Evolutionary conservation across 2,888 invertebrate genomes (phyloP).

Genomic region (Stenotaenia linearis): DNA sequence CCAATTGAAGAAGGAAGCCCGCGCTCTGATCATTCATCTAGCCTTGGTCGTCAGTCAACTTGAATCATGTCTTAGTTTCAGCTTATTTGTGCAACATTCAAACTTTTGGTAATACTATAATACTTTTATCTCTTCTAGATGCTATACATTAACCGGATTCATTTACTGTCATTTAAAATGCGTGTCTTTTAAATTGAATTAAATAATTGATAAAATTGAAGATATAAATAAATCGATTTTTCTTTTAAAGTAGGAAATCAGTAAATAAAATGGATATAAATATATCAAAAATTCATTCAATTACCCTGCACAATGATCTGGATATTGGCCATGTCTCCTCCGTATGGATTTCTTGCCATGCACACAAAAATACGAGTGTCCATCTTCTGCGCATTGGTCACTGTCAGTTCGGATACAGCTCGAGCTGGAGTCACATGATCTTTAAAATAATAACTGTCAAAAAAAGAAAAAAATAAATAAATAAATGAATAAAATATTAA

Average conservation of each 20-base stretch:
- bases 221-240: too few species aligned
- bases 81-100: constrained; percentile 5
- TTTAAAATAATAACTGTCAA: constrained; percentile 31
- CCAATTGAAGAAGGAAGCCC: neutral
- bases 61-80: constrained; percentile 8
- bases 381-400: constrained; percentile 33
- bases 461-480: neutral
- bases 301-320: constrained; percentile 33
- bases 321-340: constrained; percentile 32
- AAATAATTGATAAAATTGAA: too few species aligned
- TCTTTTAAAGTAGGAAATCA: too few species aligned
- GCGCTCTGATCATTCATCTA: neutral
- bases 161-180: too few species aligned
- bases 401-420: constrained; percentile 32
- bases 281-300: neutral
- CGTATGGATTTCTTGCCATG: constrained; percentile 30
- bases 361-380: constrained; percentile 32
- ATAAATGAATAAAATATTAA: neutral
- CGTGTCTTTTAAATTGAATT: too few species aligned
- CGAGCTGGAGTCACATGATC: constrained; percentile 30
- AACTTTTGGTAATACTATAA: neutral
- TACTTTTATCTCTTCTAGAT: neutral
- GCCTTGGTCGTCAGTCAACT: constrained; percentile 19
- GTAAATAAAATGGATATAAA: neutral
- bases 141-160: too few species aligned